phyloP scores from a whole-genome alignment of 1,140 invertebrate genomes.

The Drosophila chauvacae region DNA sequence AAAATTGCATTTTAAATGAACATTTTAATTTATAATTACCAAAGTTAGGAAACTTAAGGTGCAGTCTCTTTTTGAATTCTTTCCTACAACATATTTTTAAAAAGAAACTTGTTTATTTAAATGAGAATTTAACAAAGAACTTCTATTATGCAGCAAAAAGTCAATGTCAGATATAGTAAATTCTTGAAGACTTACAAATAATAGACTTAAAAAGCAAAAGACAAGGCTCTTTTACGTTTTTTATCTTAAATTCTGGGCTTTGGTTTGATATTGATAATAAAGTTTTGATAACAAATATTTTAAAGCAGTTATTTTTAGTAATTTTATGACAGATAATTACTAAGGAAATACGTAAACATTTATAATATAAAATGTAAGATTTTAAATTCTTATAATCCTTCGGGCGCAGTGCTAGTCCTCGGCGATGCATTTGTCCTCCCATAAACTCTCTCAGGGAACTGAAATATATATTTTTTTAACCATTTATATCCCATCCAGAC shows the following conservation, averaged over 20 bases:
- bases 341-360: background rate
- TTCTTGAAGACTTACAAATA: background rate
- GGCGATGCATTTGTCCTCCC: no score
- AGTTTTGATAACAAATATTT: background rate
- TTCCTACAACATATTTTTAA: background rate
- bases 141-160: no score
- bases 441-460: no score
- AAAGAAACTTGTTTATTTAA: constrained; percentile 2
- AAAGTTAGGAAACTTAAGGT: background rate
- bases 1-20: background rate
- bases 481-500: background rate
- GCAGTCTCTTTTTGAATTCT: background rate
- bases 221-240: background rate
- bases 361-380: background rate
- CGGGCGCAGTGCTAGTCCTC: background rate
- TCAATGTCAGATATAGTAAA: background rate
- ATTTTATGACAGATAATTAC: background rate
- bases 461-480: no score
- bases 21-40: background rate
- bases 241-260: background rate
- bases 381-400: background rate
- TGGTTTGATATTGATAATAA: background rate
- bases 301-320: background rate
- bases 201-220: background rate
- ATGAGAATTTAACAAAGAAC: background rate